These are phyloP conservation scores for Burhinus bistriatus DNA, from an alignment of 2,113 vertebrate species.

Conservation along the genomic window DNA sequence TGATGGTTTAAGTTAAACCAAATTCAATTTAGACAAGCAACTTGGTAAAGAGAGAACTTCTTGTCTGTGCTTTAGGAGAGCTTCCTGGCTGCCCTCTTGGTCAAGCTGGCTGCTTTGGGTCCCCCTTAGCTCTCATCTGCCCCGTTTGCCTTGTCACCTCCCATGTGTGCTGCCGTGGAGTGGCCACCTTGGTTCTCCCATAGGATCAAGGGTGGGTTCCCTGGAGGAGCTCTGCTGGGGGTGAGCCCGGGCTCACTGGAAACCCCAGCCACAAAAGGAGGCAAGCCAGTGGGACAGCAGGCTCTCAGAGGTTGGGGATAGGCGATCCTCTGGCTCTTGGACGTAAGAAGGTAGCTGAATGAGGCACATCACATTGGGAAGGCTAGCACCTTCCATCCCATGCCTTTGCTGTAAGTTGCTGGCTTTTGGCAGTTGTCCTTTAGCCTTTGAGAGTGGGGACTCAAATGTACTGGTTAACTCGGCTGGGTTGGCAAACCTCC, in stretches of 20 bases:
- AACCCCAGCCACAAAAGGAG: background rate
- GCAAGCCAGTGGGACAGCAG: background rate
- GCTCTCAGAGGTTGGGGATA: background rate
- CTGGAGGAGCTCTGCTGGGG: background rate
- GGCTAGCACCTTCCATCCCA: background rate
- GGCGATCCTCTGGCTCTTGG: background rate
- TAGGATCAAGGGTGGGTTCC: background rate
- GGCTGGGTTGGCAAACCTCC: background rate
- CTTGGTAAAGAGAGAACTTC: background rate
- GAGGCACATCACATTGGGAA: background rate
- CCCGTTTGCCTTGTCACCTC: background rate
- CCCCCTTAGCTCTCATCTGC: background rate
- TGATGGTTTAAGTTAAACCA: background rate
- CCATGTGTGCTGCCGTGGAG: background rate
- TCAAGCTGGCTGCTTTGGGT: background rate
- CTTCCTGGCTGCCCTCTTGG: background rate
- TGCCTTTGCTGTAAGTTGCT: background rate
- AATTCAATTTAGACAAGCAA: background rate
- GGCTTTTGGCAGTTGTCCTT: background rate
- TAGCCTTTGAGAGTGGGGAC: background rate
- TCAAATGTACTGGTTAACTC: background rate
- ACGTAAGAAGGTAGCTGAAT: accelerated
- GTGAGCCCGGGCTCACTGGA: background rate
- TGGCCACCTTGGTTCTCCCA: background rate
- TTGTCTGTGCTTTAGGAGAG: background rate